phyloP scores from a whole-genome alignment of 2,113 vertebrate species.

The Emberiza fucata region DNA sequence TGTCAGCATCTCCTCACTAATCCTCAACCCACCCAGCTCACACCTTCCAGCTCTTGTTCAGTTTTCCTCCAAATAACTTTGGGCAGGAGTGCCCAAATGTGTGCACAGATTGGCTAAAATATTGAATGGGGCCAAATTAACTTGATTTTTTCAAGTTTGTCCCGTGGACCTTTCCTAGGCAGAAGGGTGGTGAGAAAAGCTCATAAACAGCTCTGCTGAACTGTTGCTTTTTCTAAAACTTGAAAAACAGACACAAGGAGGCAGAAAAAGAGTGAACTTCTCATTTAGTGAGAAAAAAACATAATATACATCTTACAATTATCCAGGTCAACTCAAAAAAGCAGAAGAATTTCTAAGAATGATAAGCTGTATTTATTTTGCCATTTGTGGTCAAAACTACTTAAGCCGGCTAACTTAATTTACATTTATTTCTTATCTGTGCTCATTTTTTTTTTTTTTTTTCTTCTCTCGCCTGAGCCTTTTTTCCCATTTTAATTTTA shows the following conservation, averaged over 20 bases:
- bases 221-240: not conserved
- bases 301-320: not conserved
- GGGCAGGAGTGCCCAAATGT: not conserved
- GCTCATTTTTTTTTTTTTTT: not conserved
- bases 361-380: not conserved
- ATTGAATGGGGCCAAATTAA: not conserved
- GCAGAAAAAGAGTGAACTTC: not conserved
- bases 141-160: not conserved
- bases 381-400: not conserved
- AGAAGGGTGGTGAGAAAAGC: not conserved
- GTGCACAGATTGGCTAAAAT: not conserved
- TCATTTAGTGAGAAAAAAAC: not conserved
- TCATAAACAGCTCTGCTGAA: not conserved
- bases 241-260: not conserved
- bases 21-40: not conserved
- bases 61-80: not conserved
- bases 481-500: conserved; percentile 42
- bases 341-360: not conserved
- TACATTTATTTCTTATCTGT: conserved; percentile 32
- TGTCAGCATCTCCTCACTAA: not conserved
- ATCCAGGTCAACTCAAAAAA: not conserved
- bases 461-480: not conserved
- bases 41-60: not conserved
- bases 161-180: fast-evolving
- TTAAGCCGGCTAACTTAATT: conserved; percentile 18